Evolutionary conservation across 2,888 invertebrate species (phyloP).

Genomic region (Teinopalpus imperialis): DNA sequence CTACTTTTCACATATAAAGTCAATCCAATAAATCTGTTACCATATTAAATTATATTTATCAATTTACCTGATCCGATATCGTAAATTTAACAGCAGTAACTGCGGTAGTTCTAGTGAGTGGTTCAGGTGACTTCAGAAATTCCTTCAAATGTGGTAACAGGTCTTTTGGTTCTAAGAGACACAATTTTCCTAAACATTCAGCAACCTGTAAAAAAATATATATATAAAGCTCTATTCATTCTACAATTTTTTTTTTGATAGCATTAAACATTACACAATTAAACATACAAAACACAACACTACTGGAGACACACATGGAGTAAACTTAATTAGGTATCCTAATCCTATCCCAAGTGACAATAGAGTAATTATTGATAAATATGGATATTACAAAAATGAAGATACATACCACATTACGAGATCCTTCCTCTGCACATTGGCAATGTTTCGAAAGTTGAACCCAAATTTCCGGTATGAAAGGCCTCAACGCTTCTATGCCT

Average conservation of each 20-base stretch:
- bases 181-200: slow-evolving; percentile 98
- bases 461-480: slow-evolving; percentile 95
- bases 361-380: no score
- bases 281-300: no score
- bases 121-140: slow-evolving; percentile 89
- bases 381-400: no score
- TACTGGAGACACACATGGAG: no score
- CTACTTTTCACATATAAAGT: no score
- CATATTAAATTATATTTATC: no score
- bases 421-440: slow-evolving; percentile 98
- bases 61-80: slow-evolving; percentile 98
- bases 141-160: slow-evolving; percentile 94
- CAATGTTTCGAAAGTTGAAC: slow-evolving; percentile 95
- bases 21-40: no score
- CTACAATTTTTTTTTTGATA: no score
- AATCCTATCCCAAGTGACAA: no score
- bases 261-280: no score
- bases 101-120: slow-evolving; percentile 96
- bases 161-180: slow-evolving; percentile 94
- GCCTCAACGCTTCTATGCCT: slow-evolving; percentile 88
- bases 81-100: slow-evolving; percentile 99
- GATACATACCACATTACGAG: slow-evolving; percentile 93
- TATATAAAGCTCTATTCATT: no score
- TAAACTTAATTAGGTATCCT: no score
- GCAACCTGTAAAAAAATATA: slow-evolving; percentile 83